Base-by-base conservation (phyloP, 2,797 vertebrate species). In the Lacerta bilineata region DNA sequence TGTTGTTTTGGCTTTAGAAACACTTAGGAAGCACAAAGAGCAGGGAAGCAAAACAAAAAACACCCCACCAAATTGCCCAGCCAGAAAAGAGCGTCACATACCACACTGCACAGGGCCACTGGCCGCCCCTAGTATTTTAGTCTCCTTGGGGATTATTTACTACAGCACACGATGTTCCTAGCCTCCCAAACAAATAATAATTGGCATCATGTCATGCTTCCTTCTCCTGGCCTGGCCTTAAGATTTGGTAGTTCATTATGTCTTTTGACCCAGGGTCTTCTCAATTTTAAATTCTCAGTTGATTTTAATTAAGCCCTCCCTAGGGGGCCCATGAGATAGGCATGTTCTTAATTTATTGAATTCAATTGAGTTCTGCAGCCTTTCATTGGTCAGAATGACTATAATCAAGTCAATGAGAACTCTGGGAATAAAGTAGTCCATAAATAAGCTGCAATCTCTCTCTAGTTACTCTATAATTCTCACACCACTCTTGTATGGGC, bases 291-390 rank as follows among this genome's bases (percentile, higher is more conserved):
- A 55, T 80, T 91, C 77, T 89, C 55, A 85, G 17, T 87, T 78
- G 83, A 86, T 90, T 93, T 94, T 85, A 89, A 93, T 91, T 87
- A 91, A 92, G 36, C 59, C 87, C 69, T 91, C 88, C 74, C 71
- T 43, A 77, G 72, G 39, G 43, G 81, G 74, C 59, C 87, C 78
- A 88, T 77, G 4, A 89, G 81, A 88, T 88, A 46, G 33, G 85
- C 0, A 0, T 78, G 86, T 36, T 89, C 86, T 74, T 89, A 91
- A 91, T 88, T 83, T 83, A 89, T 83, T 92, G 86, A 90, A 81
- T 79, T 81, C 85, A 79, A 6, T 20, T 75, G 87, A 81, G 29
- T 68, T 84, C 69, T 79, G 80, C 74, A 91, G 46, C 29, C 72
- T 33, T 68, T 91, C 46, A 41, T 43, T n/a, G 69, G 81, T 41